Percentiles rank a stretch among this genome's conserved stretches.
phyloP scores from a whole-genome alignment of 2,113 vertebrate genomes.

The Anguilla rostrata region DNA sequence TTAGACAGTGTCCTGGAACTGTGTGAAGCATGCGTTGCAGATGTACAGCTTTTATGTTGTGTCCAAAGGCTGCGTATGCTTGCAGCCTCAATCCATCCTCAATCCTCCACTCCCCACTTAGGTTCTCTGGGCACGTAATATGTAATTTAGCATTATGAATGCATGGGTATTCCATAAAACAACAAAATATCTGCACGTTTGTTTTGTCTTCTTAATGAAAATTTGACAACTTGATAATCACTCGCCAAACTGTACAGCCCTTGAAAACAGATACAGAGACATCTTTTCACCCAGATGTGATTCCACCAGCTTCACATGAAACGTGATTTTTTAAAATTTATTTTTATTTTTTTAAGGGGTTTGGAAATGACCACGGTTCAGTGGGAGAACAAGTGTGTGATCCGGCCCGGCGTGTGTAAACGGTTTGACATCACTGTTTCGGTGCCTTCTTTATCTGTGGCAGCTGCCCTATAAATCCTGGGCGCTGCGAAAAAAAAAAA shows the following conservation, averaged over 20 bases:
- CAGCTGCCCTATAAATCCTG: slow-evolving; percentile 74
- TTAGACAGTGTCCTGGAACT: too few species aligned
- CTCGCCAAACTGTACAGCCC: neutral
- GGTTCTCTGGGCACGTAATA: neutral
- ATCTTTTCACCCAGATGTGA: neutral
- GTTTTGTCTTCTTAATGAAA: neutral
- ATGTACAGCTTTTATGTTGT: too few species aligned
- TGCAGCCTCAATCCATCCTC: neutral
- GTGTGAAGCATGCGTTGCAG: too few species aligned
- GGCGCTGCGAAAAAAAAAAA: slow-evolving; percentile 56
- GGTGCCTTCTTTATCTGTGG: slow-evolving; percentile 67
- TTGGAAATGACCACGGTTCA: slow-evolving; percentile 42
- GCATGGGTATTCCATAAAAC: neutral
- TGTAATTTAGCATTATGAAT: neutral
- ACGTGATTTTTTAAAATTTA: neutral
- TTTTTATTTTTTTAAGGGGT: neutral
- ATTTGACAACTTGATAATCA: neutral
- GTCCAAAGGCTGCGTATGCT: neutral
- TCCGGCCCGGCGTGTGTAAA: slow-evolving; percentile 65
- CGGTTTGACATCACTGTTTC: slow-evolving; percentile 72
- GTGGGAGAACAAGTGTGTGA: slow-evolving; percentile 60
- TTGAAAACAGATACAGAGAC: too few species aligned
- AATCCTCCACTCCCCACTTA: neutral
- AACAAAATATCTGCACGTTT: neutral
- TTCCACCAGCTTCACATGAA: neutral